Evolutionary conservation across 2,113 vertebrate species (phyloP).

Genomic region (Stomatorhinus ivindoensis): DNA sequence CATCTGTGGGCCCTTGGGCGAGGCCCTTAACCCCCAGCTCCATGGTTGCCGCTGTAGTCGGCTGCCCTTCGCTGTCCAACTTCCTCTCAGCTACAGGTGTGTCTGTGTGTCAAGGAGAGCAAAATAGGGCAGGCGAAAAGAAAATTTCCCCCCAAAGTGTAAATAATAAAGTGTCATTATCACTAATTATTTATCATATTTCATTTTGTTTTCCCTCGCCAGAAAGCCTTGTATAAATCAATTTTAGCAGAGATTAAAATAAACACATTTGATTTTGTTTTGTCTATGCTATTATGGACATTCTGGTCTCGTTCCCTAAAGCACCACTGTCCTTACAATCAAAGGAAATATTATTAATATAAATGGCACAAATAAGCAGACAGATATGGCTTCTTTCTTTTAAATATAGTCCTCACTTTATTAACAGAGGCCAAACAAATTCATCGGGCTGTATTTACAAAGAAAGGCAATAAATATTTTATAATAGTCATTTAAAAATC

Average conservation of each 20-base stretch:
- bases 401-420: conserved; percentile 75
- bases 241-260: background rate
- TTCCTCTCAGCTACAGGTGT: background rate
- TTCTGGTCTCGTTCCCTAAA: background rate
- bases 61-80: background rate
- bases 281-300: background rate
- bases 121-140: background rate
- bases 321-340: background rate
- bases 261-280: background rate
- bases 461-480: conserved; percentile 76
- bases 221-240: background rate
- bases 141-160: background rate
- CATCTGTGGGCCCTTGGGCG: background rate
- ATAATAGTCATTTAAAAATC: conserved; percentile 66
- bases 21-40: background rate
- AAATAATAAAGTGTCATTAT: background rate
- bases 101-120: background rate
- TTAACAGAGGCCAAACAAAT: conserved; percentile 74
- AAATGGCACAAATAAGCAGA: conserved; percentile 24
- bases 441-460: conserved; percentile 74
- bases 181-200: background rate
- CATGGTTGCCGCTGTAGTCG: background rate
- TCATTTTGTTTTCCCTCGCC: background rate
- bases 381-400: conserved; percentile 37
- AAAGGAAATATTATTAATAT: background rate